Evolutionary conservation across 1,140 invertebrate species (phyloP).

Genomic region (Venturia canescens): DNA sequence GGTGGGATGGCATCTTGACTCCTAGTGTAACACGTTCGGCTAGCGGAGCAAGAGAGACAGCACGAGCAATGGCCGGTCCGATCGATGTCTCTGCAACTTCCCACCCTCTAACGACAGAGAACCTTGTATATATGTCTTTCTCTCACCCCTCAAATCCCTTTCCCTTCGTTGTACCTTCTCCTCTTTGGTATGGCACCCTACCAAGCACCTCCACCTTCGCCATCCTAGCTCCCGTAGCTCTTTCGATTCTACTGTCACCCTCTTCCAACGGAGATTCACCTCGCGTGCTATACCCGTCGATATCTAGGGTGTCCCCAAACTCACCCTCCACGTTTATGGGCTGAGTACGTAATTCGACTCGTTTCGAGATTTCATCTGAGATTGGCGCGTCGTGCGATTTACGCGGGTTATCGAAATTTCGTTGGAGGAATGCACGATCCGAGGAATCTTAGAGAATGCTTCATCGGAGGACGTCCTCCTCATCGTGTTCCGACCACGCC

Average conservation of each 20-base stretch:
- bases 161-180: conserved; percentile 42
- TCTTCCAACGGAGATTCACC: conserved; percentile 14
- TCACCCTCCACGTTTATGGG: too few relatives aligned
- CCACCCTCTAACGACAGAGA: conserved; percentile 62
- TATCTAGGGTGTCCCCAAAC: too few relatives aligned
- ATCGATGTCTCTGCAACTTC: conserved; percentile 77
- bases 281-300: neutral
- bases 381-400: too few relatives aligned
- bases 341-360: too few relatives aligned
- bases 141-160: conserved; percentile 53
- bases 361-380: too few relatives aligned
- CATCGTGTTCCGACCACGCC: too few relatives aligned
- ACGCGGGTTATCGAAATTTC: too few relatives aligned
- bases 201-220: conserved; percentile 2
- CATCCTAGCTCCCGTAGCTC: neutral
- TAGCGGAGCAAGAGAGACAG: conserved; percentile 16
- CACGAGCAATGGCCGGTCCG: conserved; percentile 76
- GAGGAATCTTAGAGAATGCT: too few relatives aligned
- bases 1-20: conserved; percentile 76
- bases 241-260: conserved; percentile 22
- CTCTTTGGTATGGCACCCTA: conserved; percentile 35
- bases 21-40: conserved; percentile 58
- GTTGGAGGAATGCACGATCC: too few relatives aligned
- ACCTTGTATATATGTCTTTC: conserved; percentile 52
- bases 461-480: too few relatives aligned